These are phyloP conservation scores for Apostichopus japonicus DNA, from an alignment of 35 echinoderm and acorn worm genomes.

Conservation along the genomic window DNA sequence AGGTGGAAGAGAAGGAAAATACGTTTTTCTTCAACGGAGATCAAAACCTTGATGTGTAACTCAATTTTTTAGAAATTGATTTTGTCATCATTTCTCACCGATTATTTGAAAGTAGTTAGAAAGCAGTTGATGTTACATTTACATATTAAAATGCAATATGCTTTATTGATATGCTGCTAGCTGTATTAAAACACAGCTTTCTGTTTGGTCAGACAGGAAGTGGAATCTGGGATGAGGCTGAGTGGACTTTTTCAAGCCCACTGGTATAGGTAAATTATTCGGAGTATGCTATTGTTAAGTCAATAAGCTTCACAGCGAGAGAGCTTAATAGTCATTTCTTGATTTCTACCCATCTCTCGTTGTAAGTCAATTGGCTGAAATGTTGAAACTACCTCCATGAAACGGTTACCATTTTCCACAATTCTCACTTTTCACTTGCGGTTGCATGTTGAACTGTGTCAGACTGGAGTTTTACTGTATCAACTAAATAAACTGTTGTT, in stretches of 20 bases:
- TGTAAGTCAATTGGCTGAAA: background rate
- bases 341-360: background rate
- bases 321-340: too few species aligned
- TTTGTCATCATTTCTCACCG: too few species aligned
- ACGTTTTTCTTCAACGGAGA: too few species aligned
- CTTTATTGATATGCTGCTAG: too few species aligned
- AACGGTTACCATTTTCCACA: conserved; percentile 9
- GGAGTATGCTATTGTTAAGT: background rate
- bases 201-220: background rate
- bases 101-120: too few species aligned
- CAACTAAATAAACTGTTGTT: conserved; percentile 53
- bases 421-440: background rate
- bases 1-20: too few species aligned
- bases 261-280: conserved; percentile 1
- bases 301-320: too few species aligned
- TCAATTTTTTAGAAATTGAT: too few species aligned
- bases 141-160: too few species aligned
- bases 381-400: background rate
- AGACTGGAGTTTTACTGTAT: conserved; percentile 25
- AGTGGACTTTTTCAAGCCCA: background rate
- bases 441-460: conserved; percentile 9
- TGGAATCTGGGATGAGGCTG: background rate
- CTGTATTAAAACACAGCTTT: too few species aligned
- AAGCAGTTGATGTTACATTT: too few species aligned
- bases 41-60: too few species aligned